phyloP scores from a whole-genome alignment of 2,113 vertebrate species.

The Atrichornis clamosus region DNA sequence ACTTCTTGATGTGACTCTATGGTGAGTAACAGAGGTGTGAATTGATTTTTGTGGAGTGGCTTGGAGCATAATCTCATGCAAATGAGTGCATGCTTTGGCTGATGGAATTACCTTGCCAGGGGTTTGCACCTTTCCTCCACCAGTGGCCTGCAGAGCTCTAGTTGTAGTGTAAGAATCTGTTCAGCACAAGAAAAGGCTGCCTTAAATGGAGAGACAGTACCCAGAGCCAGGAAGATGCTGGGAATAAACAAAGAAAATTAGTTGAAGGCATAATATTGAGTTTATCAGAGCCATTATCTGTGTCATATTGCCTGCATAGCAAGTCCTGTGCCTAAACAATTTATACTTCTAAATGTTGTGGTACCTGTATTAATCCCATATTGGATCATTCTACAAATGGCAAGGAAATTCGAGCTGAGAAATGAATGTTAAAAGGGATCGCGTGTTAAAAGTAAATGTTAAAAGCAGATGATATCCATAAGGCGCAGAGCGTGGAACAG shows the following conservation, averaged over 20 bases:
- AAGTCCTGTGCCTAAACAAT: neutral
- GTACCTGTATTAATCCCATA: neutral
- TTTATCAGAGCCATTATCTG: neutral
- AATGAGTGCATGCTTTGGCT: neutral
- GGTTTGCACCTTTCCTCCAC: neutral
- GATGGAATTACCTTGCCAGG: neutral
- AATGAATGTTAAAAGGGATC: neutral
- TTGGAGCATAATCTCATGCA: neutral
- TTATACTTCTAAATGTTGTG: neutral
- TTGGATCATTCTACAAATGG: neutral
- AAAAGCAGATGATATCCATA: conserved; percentile 25
- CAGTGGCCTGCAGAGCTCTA: neutral
- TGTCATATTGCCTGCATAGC: neutral
- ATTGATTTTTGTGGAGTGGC: neutral
- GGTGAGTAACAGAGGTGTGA: neutral
- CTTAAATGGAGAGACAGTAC: neutral
- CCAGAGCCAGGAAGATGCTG: neutral
- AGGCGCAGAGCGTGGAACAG: neutral
- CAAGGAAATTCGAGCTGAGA: neutral
- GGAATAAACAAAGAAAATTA: neutral
- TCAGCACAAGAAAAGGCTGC: neutral
- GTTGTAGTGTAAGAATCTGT: neutral
- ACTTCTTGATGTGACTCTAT: neutral
- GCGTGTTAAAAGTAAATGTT: neutral
- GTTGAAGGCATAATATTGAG: neutral